These are phyloP conservation scores for Dione vanillae DNA, from an alignment of 2,888 invertebrate species.

Conservation along the genomic window DNA sequence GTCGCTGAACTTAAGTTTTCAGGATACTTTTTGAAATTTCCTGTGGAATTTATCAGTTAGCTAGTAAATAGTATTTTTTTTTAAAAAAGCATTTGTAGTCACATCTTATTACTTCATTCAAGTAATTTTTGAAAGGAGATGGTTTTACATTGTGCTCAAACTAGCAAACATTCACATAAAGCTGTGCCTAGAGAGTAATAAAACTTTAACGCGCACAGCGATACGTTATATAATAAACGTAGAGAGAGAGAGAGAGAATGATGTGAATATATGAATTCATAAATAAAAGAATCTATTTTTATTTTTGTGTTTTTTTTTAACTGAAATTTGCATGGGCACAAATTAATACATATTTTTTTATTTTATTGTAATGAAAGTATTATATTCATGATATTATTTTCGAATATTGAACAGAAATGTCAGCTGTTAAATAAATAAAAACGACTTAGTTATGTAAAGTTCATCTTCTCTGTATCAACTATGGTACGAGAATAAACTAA, in stretches of 20 bases:
- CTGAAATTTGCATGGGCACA: too few relatives aligned
- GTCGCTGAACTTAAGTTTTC: constrained; percentile 67
- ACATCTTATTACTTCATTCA: neutral
- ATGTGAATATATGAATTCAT: constrained; percentile 13
- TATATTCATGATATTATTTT: too few relatives aligned
- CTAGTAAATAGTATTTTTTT: constrained; percentile 37
- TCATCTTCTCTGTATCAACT: too few relatives aligned
- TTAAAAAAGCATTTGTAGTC: neutral
- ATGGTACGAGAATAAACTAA: too few relatives aligned
- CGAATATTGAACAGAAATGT: too few relatives aligned
- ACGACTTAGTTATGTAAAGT: too few relatives aligned
- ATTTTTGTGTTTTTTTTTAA: too few relatives aligned
- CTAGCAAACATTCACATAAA: constrained; percentile 41
- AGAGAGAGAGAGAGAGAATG: neutral
- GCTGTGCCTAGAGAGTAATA: constrained; percentile 38
- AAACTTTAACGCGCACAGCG: constrained; percentile 26
- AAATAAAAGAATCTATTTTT: neutral
- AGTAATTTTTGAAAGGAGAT: constrained; percentile 7
- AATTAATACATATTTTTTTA: too few relatives aligned
- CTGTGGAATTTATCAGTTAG: constrained; percentile 30
- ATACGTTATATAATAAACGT: constrained; percentile 20
- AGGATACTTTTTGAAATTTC: constrained; percentile 60
- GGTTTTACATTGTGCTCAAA: constrained; percentile 39
- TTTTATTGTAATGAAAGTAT: too few relatives aligned
- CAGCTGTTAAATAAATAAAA: too few relatives aligned